Base-by-base conservation (phyloP, 2,888 invertebrate genomes). In the Ennomos fuscantarius region DNA sequence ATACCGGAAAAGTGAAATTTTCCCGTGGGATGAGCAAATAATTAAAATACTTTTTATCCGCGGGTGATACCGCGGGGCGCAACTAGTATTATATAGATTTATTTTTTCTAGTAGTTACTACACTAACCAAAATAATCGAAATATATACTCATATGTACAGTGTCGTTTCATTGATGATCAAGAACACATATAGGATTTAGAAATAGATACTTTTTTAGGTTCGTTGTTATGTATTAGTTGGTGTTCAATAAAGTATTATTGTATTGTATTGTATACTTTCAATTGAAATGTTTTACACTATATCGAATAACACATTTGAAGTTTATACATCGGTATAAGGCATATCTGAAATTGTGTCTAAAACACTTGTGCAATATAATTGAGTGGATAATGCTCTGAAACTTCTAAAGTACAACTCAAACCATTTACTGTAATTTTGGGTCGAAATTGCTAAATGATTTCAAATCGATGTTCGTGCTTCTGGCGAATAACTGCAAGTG, bases 401-500 rank as follows among this genome's bases (percentile, higher is more conserved):
- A 65, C 65, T 74, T 59, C 24, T 6, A 24, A 24, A 6, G 24
- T 63, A 62, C 69, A 70, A 62, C 66, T 78, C 31, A 32, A 53
- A 82, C 75, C 81, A 79, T 81, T 85, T 82, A 76, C 77, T 61
- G 74, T 79, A 85, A 86, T 85, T 86, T 87, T 69, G 77, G 70
- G 69, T 74, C 75, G 60, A 81, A 83, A 82, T 84, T 81, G 70
- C 76, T 82, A 81, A 84, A 84, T 76, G 76, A 72, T 83, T 78
- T 69, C 64, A 69, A 73, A 73, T 72, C 62, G 66, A 69, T 72
- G 76, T 76, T 85, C 81, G 83, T 84, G 83, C 70, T 73, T 81
- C 79, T 73, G 69, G 68, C 57, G 60, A 73, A 73, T 73, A 68
- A 65, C 72, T 66, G 71, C 68, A 74, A 74, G 68, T 74, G 72